Base-by-base conservation (phyloP, 2,888 invertebrate genomes). In the Acronicta aceris region DNA sequence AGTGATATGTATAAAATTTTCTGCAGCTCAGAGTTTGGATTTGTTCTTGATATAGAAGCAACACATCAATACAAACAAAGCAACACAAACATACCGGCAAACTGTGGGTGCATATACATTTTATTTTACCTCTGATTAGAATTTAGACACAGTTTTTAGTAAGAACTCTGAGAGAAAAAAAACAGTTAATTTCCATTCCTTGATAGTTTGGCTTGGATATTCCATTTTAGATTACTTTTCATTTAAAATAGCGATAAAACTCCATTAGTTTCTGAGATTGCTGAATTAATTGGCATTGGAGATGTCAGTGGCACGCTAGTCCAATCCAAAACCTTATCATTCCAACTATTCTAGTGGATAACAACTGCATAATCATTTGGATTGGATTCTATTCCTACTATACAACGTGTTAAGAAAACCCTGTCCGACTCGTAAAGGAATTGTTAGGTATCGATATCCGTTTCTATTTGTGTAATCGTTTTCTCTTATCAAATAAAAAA, bases 231-330 rank as follows among this genome's bases (percentile, higher is more conserved):
- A 54, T 50, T 50, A 25, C 13, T 17, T 38, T 68, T 43, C 17
- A n/a, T 33, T 61, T 61, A 43, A 27, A 54, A 65, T 47, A 50
- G 62, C 51, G 30, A 13, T 16, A 17, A 30, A 25, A 45, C 9
- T 36, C 42, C 17, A 61, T 61, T 68, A 50, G 50, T 68, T 65
- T 52, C 49, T 50, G 42, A 54, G 49, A 61, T 47, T 25, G 60
- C 21, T 50, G 15, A 42, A 50, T 40, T 60, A 54, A 65, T 68
- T 68, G 54, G 5, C 10, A 17, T 41, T 42, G 10, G 25, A 64
- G 49, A 17, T 49, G 42, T 54, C 53, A 40, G 10, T 1, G 21
- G 30, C 45, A 36, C 0, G 0, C 7, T 21, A 2, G 49, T 43
- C 52, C 27, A 27, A 59, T 65, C 15, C 42, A 4, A 13, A 40